Evolutionary conservation across 2,797 vertebrate species (phyloP).

Genomic region (Aeoliscus strigatus): DNA sequence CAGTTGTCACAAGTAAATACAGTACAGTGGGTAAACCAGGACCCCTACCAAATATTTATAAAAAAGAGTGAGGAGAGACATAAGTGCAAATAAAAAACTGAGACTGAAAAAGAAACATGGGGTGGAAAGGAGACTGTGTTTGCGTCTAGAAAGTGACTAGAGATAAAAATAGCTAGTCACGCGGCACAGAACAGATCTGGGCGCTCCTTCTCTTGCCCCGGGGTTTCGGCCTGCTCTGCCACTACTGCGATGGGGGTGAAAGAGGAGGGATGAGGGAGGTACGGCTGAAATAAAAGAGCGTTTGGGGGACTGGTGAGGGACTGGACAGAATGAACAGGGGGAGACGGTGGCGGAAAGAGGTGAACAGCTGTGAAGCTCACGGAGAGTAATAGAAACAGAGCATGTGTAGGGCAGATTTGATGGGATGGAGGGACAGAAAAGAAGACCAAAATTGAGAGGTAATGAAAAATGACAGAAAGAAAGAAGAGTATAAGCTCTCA

Average conservation of each 20-base stretch:
- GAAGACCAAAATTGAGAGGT: too few relatives aligned
- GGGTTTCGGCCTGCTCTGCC: constrained; percentile 66
- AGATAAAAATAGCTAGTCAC: constrained; percentile 91
- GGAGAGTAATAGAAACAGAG: constrained; percentile 59
- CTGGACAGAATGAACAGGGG: constrained; percentile 4
- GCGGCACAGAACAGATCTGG: constrained; percentile 78
- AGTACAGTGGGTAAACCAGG: constrained; percentile 44
- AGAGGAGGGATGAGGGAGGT: constrained; percentile 29
- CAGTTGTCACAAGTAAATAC: constrained; percentile 50
- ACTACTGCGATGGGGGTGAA: constrained; percentile 20
- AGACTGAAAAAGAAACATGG: constrained; percentile 25
- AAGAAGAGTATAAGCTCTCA: too few relatives aligned
- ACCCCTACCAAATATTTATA: constrained; percentile 40
- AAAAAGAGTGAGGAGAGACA: constrained; percentile 29
- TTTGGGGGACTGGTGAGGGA: constrained; percentile 15
- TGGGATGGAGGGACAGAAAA: too few relatives aligned
- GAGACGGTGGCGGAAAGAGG: constrained; percentile 28
- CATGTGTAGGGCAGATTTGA: not conserved
- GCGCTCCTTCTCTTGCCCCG: constrained; percentile 74
- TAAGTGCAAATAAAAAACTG: constrained; percentile 31
- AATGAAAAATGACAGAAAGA: constrained; percentile 17
- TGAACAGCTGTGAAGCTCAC: constrained; percentile 60
- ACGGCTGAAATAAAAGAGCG: constrained; percentile 23
- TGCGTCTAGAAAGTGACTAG: constrained; percentile 77
- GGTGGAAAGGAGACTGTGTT: constrained; percentile 62